A percentile compares a stretch with the other conserved stretches of the same genome.
phyloP scores from a whole-genome alignment of 1,140 invertebrate genomes.

The Brachionus paranguensis region DNA sequence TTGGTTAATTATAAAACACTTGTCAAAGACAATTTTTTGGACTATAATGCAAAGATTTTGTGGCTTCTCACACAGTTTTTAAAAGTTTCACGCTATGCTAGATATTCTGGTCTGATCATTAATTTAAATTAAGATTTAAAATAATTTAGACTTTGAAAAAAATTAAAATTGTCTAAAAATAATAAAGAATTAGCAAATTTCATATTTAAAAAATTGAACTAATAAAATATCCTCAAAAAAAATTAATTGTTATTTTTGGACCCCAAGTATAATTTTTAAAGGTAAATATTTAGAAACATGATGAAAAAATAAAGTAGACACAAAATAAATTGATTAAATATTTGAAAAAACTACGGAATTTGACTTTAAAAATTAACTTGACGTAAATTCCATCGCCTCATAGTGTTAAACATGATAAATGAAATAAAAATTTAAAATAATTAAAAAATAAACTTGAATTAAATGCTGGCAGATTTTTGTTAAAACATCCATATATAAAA shows the following conservation, averaged over 20 bases:
- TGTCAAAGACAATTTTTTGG: background rate
- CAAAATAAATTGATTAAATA: background rate
- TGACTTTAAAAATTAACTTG: no score
- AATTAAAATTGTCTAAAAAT: background rate
- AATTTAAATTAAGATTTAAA: background rate
- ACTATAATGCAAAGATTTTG: background rate
- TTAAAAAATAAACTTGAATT: background rate
- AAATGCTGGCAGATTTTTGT: no score
- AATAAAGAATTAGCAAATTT: background rate
- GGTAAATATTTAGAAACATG: background rate
- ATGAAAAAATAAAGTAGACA: background rate
- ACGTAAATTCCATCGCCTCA: no score
- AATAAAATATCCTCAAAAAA: background rate
- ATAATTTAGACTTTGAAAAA: background rate
- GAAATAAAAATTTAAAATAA: background rate
- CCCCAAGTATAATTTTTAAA: background rate
- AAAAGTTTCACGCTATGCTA: background rate
- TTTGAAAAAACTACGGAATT: background rate
- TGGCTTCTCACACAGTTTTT: background rate
- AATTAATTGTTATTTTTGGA: background rate
- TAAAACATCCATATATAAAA: background rate
- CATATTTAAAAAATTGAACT: background rate
- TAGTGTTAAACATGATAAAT: no score
- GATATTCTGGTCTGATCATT: background rate
- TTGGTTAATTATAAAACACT: background rate